Percentiles rank a stretch among this genome's conserved stretches.
phyloP scores from a whole-genome alignment of 1,140 invertebrate species.

The Pseudomyrmex flavicornis region DNA sequence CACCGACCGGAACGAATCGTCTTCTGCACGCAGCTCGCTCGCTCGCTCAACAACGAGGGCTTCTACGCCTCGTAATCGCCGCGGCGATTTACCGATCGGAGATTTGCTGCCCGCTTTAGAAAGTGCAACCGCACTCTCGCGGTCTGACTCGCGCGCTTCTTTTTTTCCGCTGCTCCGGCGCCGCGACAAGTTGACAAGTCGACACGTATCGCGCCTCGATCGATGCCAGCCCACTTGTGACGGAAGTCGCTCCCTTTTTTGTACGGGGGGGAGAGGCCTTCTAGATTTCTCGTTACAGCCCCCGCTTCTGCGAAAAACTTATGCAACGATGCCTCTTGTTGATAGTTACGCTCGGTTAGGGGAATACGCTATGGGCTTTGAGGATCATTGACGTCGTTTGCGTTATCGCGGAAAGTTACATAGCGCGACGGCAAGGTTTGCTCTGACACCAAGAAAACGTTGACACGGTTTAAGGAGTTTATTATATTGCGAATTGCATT shows the following conservation, averaged over 20 bases:
- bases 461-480: background rate
- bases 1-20: constrained; percentile 71
- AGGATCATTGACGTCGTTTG: constrained; percentile 44
- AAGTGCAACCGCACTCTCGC: constrained; percentile 59
- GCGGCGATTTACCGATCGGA: constrained; percentile 63
- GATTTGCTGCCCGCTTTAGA: constrained; percentile 66
- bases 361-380: constrained; percentile 32
- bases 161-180: background rate
- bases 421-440: constrained; percentile 28
- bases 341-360: constrained; percentile 52
- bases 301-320: constrained; percentile 42
- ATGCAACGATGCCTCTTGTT: constrained; percentile 47
- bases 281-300: constrained; percentile 46
- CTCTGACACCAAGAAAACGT: background rate
- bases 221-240: constrained; percentile 35
- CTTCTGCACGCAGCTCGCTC: constrained; percentile 62
- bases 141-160: constrained; percentile 31
- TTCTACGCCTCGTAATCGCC: constrained; percentile 62
- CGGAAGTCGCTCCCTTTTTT: constrained; percentile 59
- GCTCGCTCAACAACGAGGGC: constrained; percentile 4
- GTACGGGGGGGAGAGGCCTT: constrained; percentile 1
- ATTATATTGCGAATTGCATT: no score
- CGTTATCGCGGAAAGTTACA: constrained; percentile 30
- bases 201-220: constrained; percentile 39
- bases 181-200: constrained; percentile 42